A percentile compares a stretch with the other conserved stretches of the same genome.
Conservation (phyloP, 2,113 vertebrate species). For the Australoheros scitulus region DNA sequence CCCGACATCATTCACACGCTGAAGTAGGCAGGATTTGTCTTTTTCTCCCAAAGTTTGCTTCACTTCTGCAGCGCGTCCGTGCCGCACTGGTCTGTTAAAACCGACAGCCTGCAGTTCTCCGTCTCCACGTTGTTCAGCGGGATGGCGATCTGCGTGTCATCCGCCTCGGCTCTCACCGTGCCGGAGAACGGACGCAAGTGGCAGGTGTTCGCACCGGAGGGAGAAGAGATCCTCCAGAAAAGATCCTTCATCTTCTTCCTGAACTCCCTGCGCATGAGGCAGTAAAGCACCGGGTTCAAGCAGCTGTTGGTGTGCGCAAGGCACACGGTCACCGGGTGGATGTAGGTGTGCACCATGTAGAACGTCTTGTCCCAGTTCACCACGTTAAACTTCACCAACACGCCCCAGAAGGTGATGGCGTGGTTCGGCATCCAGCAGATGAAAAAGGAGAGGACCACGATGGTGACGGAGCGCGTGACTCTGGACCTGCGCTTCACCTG, state of each 20-base stretch:
- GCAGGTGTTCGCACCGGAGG: conserved; percentile 79
- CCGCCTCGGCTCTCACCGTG: conserved; percentile 82
- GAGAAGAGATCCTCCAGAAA: conserved; percentile 88
- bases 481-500: conserved; percentile 83
- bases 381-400: conserved; percentile 89
- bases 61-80: conserved; percentile 24
- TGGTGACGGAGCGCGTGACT: conserved; percentile 90
- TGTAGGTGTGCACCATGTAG: conserved; percentile 89
- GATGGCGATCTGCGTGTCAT: conserved; percentile 76
- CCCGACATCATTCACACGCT: too few species aligned
- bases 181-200: conserved; percentile 83
- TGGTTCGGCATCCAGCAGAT: conserved; percentile 96
- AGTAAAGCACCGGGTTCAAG: conserved; percentile 92
- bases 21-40: too few species aligned
- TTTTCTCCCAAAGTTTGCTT: neutral
- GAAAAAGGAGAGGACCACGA: conserved; percentile 93
- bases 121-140: conserved; percentile 74
- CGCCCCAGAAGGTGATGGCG: conserved; percentile 90
- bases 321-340: conserved; percentile 90
- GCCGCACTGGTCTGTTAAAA: conserved; percentile 62
- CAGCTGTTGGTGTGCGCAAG: conserved; percentile 94
- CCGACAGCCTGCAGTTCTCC: conserved; percentile 66
- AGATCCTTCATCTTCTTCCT: conserved; percentile 88
- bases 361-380: conserved; percentile 87
- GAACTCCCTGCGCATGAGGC: conserved; percentile 92